Evolutionary conservation across 2,888 invertebrate genomes (phyloP).

Genomic region (Hirtodrosophila cameraria): DNA sequence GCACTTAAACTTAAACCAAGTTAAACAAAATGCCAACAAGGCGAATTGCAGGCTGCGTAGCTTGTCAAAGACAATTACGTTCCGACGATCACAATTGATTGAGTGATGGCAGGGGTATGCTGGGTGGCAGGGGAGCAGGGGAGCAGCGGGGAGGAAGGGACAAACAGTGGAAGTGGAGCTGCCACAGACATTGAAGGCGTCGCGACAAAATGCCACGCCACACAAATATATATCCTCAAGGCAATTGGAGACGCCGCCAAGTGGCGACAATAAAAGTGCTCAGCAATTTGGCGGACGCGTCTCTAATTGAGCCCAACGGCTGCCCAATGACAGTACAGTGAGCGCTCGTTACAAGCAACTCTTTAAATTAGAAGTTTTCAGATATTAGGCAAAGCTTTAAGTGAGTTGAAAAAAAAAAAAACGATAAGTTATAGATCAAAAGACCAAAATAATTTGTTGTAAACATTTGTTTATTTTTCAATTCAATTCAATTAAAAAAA

Average conservation of each 20-base stretch:
- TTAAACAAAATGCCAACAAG: constrained; percentile 76
- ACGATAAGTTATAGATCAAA: too few relatives aligned
- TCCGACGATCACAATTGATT: constrained; percentile 50
- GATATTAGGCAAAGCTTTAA: too few relatives aligned
- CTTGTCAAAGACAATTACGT: constrained; percentile 82
- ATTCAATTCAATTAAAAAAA: too few relatives aligned
- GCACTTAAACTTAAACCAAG: constrained; percentile 76
- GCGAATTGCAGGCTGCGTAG: constrained; percentile 57
- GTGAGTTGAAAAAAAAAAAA: too few relatives aligned
- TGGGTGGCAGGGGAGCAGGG: background rate
- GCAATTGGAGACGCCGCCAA: constrained; percentile 35
- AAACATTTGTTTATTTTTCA: too few relatives aligned
- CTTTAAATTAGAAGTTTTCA: too few relatives aligned
- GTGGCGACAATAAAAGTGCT: constrained; percentile 78
- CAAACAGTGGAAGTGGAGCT: too few relatives aligned
- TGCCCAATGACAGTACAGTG: constrained; percentile 32
- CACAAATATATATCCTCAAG: constrained; percentile 23
- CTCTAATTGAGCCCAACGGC: constrained; percentile 68
- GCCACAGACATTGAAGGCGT: constrained; percentile 60
- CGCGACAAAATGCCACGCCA: constrained; percentile 79
- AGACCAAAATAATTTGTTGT: too few relatives aligned
- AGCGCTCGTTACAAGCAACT: too few relatives aligned
- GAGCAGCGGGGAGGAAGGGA: constrained; percentile 1
- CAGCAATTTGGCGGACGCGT: constrained; percentile 73
- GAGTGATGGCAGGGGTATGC: constrained; percentile 34